Percentiles rank a stretch among this genome's conserved stretches.
Evolutionary conservation across 2,888 invertebrate genomes (phyloP).

Genomic region (Mythimna pallens): DNA sequence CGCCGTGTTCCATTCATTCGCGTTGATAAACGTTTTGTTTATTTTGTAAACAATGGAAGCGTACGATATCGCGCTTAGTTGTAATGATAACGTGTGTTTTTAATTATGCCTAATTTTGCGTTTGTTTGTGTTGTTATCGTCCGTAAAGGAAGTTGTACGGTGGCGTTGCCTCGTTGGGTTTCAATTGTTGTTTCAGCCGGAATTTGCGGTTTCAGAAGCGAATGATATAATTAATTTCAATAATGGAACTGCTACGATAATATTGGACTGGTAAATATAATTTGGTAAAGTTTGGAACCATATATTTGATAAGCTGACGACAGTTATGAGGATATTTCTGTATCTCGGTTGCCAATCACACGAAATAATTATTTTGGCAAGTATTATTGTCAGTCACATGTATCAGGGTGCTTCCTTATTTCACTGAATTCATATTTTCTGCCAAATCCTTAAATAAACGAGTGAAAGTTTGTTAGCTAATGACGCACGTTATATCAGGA

Average conservation of each 20-base stretch:
- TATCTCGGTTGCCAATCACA: constrained; percentile 15
- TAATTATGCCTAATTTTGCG: constrained; percentile 52
- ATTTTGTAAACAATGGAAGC: constrained; percentile 85
- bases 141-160: constrained; percentile 31
- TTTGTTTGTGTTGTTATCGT: constrained; percentile 50
- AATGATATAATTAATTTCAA: constrained; percentile 14
- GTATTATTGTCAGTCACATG: constrained; percentile 23
- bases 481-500: background rate
- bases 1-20: constrained; percentile 73
- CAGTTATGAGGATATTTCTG: constrained; percentile 8
- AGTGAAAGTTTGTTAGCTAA: background rate
- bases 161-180: constrained; percentile 9
- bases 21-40: constrained; percentile 77
- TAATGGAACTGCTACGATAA: background rate
- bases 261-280: background rate
- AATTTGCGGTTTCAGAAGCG: constrained; percentile 34
- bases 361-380: constrained; percentile 40
- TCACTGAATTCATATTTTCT: constrained; percentile 24
- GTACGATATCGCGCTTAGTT: constrained; percentile 73
- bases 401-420: constrained; percentile 36
- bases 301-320: constrained; percentile 8
- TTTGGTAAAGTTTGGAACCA: constrained; percentile 11
- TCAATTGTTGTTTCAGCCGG: constrained; percentile 18
- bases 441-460: constrained; percentile 52
- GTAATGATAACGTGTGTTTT: constrained; percentile 60